Percentiles rank a stretch among this genome's conserved stretches.
These are phyloP conservation scores for Spisula subtruncata DNA, from an alignment of 2,888 invertebrate genomes.

Conservation along the genomic window DNA sequence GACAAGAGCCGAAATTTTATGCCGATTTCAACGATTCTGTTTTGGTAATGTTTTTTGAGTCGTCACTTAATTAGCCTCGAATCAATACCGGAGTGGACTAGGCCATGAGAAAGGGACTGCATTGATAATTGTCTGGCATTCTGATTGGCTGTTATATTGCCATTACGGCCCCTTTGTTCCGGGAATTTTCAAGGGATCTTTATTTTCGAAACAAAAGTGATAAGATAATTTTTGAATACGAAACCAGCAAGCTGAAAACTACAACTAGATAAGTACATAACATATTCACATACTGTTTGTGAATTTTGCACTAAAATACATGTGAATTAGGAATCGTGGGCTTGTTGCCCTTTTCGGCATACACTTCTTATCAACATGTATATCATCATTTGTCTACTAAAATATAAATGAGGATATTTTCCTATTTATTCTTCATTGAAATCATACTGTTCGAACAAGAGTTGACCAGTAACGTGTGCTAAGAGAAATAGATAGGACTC, in stretches of 20 bases:
- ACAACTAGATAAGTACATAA: no score
- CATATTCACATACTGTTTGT: no score
- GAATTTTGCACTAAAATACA: no score
- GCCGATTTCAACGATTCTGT: not conserved
- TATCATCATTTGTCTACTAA: no score
- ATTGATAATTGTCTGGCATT: not conserved
- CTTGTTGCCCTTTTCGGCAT: no score
- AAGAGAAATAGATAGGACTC: not conserved
- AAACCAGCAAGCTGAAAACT: not conserved
- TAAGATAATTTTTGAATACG: not conserved
- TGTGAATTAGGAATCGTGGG: no score
- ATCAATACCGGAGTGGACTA: constrained; percentile 24
- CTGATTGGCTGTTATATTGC: not conserved
- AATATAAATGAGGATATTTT: no score
- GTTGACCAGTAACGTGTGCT: not conserved
- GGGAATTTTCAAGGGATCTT: not conserved
- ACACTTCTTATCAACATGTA: no score
- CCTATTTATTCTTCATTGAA: no score
- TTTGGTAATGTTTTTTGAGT: constrained; percentile 8
- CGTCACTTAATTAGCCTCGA: constrained; percentile 12
- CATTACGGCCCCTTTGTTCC: not conserved
- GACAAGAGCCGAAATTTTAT: not conserved
- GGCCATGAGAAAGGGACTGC: constrained; percentile 20
- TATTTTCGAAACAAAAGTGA: not conserved
- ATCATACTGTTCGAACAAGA: not conserved